phyloP scores from a whole-genome alignment of 2,888 invertebrate species.

The Caenorhabditis sp. region DNA sequence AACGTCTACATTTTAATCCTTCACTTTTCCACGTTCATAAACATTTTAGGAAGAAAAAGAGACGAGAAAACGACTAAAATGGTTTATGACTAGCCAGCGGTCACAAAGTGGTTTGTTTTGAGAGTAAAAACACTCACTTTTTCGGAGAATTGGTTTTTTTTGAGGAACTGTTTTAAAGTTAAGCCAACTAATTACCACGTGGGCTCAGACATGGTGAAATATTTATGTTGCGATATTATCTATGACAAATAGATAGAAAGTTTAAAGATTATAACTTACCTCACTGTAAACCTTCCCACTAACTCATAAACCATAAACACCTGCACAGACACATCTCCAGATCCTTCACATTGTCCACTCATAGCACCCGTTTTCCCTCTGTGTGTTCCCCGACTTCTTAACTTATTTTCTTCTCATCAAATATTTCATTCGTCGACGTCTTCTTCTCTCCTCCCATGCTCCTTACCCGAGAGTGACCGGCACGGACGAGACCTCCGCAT shows the following conservation, averaged over 20 bases:
- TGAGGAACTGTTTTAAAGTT: not conserved
- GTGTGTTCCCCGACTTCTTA: not conserved
- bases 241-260: no score
- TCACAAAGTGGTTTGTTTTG: conserved; percentile 24
- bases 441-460: conserved; percentile 4
- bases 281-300: no score
- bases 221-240: no score
- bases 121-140: conserved; percentile 6
- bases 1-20: conserved; percentile 34
- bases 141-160: conserved; percentile 1
- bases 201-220: not conserved
- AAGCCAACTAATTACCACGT: not conserved
- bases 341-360: not conserved
- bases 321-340: not conserved
- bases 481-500: conserved; percentile 17
- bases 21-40: conserved; percentile 35
- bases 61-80: conserved; percentile 25
- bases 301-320: not conserved
- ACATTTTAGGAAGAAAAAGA: conserved; percentile 14
- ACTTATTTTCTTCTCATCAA: conserved; percentile 32
- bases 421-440: conserved; percentile 27
- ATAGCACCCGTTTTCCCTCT: not conserved
- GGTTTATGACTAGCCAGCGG: conserved; percentile 24
- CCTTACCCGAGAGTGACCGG: conserved; percentile 32
- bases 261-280: not conserved